Evolutionary conservation across 2,797 vertebrate genomes (phyloP).

Genomic region (Rhinophrynus dorsalis): DNA sequence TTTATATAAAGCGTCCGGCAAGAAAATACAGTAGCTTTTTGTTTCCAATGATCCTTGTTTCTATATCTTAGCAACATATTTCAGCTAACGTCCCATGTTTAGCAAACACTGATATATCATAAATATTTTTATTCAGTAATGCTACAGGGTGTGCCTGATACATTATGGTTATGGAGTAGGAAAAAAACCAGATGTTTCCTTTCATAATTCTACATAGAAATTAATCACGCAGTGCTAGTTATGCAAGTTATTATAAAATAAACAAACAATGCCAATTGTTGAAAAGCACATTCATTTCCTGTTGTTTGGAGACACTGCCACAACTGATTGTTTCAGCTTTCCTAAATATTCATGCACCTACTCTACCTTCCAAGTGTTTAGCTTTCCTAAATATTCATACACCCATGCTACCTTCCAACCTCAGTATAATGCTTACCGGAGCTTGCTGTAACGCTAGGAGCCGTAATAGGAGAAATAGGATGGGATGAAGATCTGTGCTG

Average conservation of each 20-base stretch:
- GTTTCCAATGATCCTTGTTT: constrained; percentile 17
- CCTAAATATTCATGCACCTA: neutral
- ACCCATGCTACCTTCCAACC: too few relatives aligned
- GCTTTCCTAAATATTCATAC: too few relatives aligned
- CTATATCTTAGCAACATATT: constrained; percentile 25
- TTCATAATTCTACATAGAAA: constrained; percentile 1
- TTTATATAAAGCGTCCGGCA: too few relatives aligned
- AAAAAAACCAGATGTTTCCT: neutral
- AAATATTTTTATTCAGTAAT: constrained; percentile 1
- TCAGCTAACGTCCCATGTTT: constrained; percentile 15
- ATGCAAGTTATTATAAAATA: neutral
- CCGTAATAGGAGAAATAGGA: too few relatives aligned
- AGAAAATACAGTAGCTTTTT: constrained; percentile 11
- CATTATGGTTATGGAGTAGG: neutral
- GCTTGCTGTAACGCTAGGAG: too few relatives aligned
- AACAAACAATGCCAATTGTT: neutral
- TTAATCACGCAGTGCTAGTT: neutral
- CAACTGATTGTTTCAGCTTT: neutral
- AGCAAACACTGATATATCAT: constrained; percentile 15
- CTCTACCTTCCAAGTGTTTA: too few relatives aligned
- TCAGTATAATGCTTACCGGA: too few relatives aligned
- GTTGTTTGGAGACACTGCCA: neutral
- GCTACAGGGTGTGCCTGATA: neutral
- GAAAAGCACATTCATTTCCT: neutral
- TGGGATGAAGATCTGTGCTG: too few relatives aligned